phyloP scores from a whole-genome alignment of 2,797 vertebrate species.

The Cuniculus paca region DNA sequence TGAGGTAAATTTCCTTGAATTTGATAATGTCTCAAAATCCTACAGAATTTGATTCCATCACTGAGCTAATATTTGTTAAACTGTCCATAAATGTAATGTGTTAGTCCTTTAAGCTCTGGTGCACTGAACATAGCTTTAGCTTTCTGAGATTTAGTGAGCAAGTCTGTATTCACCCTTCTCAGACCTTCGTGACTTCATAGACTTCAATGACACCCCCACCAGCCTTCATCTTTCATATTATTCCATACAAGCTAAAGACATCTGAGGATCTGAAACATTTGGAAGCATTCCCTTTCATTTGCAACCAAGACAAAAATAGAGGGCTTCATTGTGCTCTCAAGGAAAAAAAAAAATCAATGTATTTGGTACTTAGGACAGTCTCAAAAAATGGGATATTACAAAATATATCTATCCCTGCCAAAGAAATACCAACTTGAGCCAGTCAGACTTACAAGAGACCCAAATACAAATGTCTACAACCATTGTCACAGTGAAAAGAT shows the following conservation, averaged over 20 bases:
- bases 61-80: conserved; percentile 50
- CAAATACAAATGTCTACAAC: conserved; percentile 14
- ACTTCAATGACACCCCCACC: conserved; percentile 68
- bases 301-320: conserved; percentile 83
- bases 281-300: conserved; percentile 82
- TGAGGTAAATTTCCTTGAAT: conserved; percentile 29
- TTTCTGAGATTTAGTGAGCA: conserved; percentile 60
- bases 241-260: conserved; percentile 81
- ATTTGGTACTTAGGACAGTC: conserved; percentile 72
- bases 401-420: conserved; percentile 36
- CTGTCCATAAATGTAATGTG: conserved; percentile 2
- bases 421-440: conserved; percentile 28
- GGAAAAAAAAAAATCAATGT: conserved; percentile 67
- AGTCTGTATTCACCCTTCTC: conserved; percentile 63
- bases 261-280: conserved; percentile 81
- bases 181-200: conserved; percentile 76
- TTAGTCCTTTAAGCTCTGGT: conserved; percentile 55
- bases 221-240: conserved; percentile 82
- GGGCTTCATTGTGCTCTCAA: conserved; percentile 80
- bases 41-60: conserved; percentile 18
- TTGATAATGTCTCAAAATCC: conserved; percentile 41
- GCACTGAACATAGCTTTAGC: background rate
- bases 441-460: conserved; percentile 18
- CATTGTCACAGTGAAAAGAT: conserved; percentile 35
- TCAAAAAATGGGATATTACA: conserved; percentile 63